These are phyloP conservation scores for Phoebastria nigripes DNA, from an alignment of 2,797 vertebrate species.

Conservation along the genomic window DNA sequence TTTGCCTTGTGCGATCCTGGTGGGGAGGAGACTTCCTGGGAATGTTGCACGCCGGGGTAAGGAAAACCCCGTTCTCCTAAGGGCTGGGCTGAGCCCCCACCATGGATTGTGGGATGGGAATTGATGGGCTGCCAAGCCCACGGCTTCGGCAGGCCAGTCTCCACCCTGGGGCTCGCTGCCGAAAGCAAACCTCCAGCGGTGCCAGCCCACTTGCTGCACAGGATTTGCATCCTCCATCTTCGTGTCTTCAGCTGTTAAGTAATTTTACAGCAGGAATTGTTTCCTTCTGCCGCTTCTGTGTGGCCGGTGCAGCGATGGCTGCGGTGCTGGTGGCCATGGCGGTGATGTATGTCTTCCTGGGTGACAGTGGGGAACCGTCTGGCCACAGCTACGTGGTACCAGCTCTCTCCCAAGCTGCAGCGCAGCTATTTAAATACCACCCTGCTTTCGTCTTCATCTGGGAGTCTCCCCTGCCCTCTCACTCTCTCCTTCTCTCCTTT, in stretches of 20 bases:
- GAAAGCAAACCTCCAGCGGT: not conserved
- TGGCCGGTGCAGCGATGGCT: not conserved
- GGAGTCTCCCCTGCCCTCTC: not conserved
- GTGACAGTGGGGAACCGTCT: not conserved
- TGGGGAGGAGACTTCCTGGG: not conserved
- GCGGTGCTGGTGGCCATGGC: not conserved
- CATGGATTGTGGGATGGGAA: not conserved
- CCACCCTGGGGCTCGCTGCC: not conserved
- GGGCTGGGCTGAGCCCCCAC: not conserved
- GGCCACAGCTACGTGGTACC: fast-evolving
- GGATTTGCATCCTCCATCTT: not conserved
- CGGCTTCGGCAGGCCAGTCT: not conserved
- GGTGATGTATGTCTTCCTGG: not conserved
- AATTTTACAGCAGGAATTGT: not conserved
- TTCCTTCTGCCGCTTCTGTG: not conserved
- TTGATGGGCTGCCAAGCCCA: not conserved
- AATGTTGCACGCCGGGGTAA: not conserved
- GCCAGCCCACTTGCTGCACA: not conserved
- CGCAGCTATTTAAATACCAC: not conserved
- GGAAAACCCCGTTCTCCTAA: not conserved
- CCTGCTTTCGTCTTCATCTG: not conserved
- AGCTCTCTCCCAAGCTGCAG: not conserved
- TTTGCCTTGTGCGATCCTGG: not conserved
- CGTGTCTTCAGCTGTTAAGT: not conserved
- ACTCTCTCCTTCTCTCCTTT: not conserved